These are phyloP conservation scores for Amyelois transitella DNA, from an alignment of 1,140 invertebrate genomes.

Conservation along the genomic window DNA sequence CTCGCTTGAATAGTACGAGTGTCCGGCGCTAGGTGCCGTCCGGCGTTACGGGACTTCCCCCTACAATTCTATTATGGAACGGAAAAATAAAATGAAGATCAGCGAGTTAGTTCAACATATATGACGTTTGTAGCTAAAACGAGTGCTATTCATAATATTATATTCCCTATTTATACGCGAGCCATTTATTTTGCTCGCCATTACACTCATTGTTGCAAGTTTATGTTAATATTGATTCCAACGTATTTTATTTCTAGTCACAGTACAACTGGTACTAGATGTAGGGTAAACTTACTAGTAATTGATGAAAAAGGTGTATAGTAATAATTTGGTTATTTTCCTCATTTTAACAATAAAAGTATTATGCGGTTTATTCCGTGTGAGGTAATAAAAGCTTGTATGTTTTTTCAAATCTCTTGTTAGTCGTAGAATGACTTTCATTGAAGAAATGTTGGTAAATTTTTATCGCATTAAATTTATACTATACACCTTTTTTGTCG, in stretches of 20 bases:
- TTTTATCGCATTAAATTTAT: no score
- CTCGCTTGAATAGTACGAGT: no score
- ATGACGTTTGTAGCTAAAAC: not conserved
- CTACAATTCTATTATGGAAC: no score
- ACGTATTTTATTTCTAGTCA: conserved; percentile 49
- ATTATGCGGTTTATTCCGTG: not conserved
- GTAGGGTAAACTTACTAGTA: conserved; percentile 17
- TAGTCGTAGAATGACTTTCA: no score
- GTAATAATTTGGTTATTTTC: not conserved
- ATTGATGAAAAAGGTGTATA: not conserved
- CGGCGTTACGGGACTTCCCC: no score
- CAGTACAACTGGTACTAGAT: conserved; percentile 57
- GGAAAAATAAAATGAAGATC: no score
- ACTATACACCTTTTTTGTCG: not conserved
- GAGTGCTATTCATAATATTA: not conserved
- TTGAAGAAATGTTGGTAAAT: no score
- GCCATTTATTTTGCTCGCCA: not conserved
- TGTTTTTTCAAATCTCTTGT: no score
- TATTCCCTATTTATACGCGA: not conserved
- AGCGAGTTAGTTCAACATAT: no score
- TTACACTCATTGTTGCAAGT: conserved; percentile 2
- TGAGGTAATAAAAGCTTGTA: no score
- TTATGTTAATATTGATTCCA: conserved; percentile 9
- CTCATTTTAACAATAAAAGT: not conserved
- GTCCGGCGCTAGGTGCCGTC: no score